Evolutionary conservation across 2,113 vertebrate genomes (phyloP), one percentile per base, ranked within the genome.

Genomic region (Aegotheles bennettii): DNA sequence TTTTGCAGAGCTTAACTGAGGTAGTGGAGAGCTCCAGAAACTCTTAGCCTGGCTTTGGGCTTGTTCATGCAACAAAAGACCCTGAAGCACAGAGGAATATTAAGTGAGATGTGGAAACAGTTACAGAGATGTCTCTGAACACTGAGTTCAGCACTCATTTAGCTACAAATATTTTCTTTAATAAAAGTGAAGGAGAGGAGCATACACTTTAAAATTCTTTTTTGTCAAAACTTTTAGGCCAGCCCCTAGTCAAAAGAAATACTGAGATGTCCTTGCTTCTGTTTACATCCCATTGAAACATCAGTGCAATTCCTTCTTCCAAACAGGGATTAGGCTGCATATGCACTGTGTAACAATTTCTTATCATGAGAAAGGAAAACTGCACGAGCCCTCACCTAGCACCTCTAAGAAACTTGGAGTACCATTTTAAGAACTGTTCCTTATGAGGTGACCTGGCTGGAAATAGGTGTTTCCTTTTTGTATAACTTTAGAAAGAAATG

Each of bases 391-490:
- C 4, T 56, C 7, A 38, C 7, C 10, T 47, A 8, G 3, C 4
- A 57, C 3, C 3, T 35, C 6, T 28, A 24, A 42, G 15, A 73
- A 73, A 35, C 7, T 6, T 59, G 15, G 11, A 73, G 1, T 25
- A 43, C 8, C 47, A 5, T 6, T 38, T n/a, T 43, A 33, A 93
- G 4, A 2, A 0, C 25, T 65, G 3, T 2, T 60, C 2, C 10
- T 35, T 35, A 25, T 2, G 1, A 60, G 5, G 1, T 51, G 43
- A 42, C 7, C 4, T 60, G 47, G 6, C 17, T 82, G 4, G 6
- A 64, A 73, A 43, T 5, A 38, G 13, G 23, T 11, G 0, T 56
- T 54, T 60, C 56, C 2, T 63, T 57, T 65, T 56, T 20, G 3
- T 5, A 6, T 3, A 65, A 25, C 3, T 42, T 79, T 24, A n/a